Base-by-base conservation (phyloP, 2,797 vertebrate genomes). In the Dendrocincla fuliginosa region DNA sequence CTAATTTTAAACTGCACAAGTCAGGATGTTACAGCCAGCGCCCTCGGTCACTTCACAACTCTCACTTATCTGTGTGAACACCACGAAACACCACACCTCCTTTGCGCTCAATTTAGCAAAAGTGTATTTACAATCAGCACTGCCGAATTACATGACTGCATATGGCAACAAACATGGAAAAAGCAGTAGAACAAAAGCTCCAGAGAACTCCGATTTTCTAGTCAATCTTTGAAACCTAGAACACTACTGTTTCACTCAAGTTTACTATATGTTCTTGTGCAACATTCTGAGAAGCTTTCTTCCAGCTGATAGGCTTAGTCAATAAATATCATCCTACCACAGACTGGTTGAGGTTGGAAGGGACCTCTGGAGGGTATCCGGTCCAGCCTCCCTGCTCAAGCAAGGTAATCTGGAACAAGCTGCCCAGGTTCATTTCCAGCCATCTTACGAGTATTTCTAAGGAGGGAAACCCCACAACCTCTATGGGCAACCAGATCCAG, bases 191-290 rank as follows among this genome's bases (percentile, higher is more conserved):
- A 69, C 41, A 76, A 70, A 91, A 76, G 41, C 20, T 68, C 17
- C 37, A 56, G 57, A 82, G 20, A 89, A 85, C 25, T 52, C 9
- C 15, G 25, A 64, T 68, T 82, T 78, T 20, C 33, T 39, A 74
- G 33, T 11, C 24, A 55, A 19, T 47, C 65, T 33, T 61, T 76
- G 85, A 89, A 82, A 79, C 13, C 9, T n/a, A 56, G 25, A 73
- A 49, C 42, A 73, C 16, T 44, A 32, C 11, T 46, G 16, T 47
- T 91, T 47, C 11, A 10, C 28, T 44, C 24, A 47, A 53, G 17
- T 37, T 85, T 33, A n/a, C 25, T 44, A 22, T 2, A 4, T 12
- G 13, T 10, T 27, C 11, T 52, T 6, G 0, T 2, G 4, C n/a
- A 61, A 46, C 13, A 19, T 30, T 46, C n/a, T 53, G 37, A 61